Evolutionary conservation across 2,797 vertebrate genomes (phyloP), one percentile per base, ranked within the genome.

Genomic region (Rhinophrynus dorsalis): DNA sequence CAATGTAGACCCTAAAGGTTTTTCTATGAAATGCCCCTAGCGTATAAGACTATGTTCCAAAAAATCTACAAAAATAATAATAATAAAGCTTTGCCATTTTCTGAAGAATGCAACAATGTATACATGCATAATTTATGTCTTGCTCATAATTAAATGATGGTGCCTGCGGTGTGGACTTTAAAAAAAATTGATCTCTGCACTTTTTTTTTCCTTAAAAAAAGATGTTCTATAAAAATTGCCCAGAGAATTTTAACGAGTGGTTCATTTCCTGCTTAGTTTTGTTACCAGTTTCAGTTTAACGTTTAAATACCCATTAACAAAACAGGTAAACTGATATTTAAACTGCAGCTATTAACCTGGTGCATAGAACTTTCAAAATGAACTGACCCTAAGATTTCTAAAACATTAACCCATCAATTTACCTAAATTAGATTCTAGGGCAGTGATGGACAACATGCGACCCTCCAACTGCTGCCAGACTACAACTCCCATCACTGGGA

Each of bases 131-230:
- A 91, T 91, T 90, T 89, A 91, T 91, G 81, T 81, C 85, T 82
- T 67, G 73, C 83, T 91, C 89, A 91, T 91, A 91, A 90, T 91
- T 91, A 91, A 91, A 89, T 91, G 88, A 91, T 90, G 84, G 83
- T 67, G 89, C 90, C 89, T 85, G 79, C 75, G 79, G 88, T 84
- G 74, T 83, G 88, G 85, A 86, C 88, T 89, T 88, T 32, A 66
- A 85, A 91, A 89, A 70, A 90, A 91, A 89, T 86, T 88, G 86
- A 89, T 90, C 88, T 83, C 82, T 84, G 79, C 84, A 82, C 83
- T 85, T 83, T 83, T 81, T 86, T 77, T 21, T 76, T 79, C 70
- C 33, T 38, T 68, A 78, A 88, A 88, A 89, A 52, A 13, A 78
- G 84, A 87, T 89, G 82, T 88, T 88, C 82, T 86, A 61, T 87